Conservation (phyloP, 2,888 invertebrate genomes). For the Oxyteleia sp. region DNA sequence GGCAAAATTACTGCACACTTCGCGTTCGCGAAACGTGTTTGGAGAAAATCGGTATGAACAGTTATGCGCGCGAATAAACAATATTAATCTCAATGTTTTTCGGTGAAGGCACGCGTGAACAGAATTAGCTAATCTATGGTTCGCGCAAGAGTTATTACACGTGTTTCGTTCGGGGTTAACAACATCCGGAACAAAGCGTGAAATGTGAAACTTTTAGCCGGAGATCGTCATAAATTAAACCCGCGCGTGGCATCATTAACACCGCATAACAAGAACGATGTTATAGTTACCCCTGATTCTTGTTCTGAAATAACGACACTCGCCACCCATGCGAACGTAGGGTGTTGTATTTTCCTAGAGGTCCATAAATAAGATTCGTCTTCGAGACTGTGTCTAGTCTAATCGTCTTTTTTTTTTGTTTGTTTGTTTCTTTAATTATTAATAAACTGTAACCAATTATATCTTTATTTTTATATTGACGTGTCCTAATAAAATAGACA, state of each 20-base stretch:
- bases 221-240: conserved; percentile 80
- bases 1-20: conserved; percentile 1
- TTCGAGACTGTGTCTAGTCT: not conserved
- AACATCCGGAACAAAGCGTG: conserved; percentile 69
- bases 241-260: conserved; percentile 81
- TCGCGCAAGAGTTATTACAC: conserved; percentile 38
- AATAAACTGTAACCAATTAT: no score
- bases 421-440: no score
- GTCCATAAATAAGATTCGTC: conserved; percentile 53
- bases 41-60: not conserved
- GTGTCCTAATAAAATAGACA: no score
- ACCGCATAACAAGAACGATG: conserved; percentile 82
- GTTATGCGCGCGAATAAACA: not conserved
- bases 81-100: not conserved
- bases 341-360: conserved; percentile 49
- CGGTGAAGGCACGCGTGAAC: not conserved
- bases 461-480: no score
- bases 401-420: not conserved
- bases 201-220: conserved; percentile 77
- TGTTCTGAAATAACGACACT: conserved; percentile 79
- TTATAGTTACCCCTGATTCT: conserved; percentile 68
- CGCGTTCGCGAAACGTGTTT: conserved; percentile 3
- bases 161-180: conserved; percentile 35
- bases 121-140: conserved; percentile 7
- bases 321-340: conserved; percentile 29